Percentiles rank a stretch among this genome's conserved stretches.
These are phyloP conservation scores for Galeopterus variegatus DNA, from an alignment of 2,113 vertebrate genomes.

Conservation along the genomic window DNA sequence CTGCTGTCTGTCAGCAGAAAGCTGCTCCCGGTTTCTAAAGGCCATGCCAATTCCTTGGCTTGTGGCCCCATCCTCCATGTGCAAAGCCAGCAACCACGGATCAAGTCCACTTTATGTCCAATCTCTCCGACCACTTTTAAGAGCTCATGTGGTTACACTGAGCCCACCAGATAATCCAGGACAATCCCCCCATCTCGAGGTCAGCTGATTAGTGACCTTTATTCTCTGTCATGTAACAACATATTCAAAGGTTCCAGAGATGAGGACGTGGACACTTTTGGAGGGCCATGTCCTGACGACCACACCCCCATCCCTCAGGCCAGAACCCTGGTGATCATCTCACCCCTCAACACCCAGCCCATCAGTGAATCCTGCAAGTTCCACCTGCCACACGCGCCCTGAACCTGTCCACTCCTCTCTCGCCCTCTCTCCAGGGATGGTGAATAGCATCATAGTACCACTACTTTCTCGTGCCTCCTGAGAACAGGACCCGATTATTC, in stretches of 20 bases:
- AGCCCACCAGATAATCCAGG: background rate
- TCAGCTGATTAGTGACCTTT: fast-evolving
- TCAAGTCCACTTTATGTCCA: fast-evolving
- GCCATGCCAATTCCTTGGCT: background rate
- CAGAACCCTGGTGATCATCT: background rate
- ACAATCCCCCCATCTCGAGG: background rate
- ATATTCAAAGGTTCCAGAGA: background rate
- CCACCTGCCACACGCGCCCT: no score
- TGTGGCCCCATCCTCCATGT: fast-evolving
- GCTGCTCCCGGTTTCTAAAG: background rate
- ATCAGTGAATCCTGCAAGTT: fast-evolving
- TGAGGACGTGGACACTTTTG: fast-evolving
- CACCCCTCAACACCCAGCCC: background rate
- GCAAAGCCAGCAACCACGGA: background rate
- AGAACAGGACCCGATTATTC: background rate
- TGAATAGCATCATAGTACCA: fast-evolving
- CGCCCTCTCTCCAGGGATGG: background rate
- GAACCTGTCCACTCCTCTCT: background rate
- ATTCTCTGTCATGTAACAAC: background rate
- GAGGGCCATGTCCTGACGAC: background rate
- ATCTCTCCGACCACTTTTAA: background rate
- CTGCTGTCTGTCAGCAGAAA: background rate
- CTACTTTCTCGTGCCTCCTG: background rate
- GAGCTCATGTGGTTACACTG: no score
- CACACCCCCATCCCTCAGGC: background rate